Evolutionary conservation across 2,113 vertebrate genomes (phyloP).

Genomic region (Phyllopteryx taeniolatus): DNA sequence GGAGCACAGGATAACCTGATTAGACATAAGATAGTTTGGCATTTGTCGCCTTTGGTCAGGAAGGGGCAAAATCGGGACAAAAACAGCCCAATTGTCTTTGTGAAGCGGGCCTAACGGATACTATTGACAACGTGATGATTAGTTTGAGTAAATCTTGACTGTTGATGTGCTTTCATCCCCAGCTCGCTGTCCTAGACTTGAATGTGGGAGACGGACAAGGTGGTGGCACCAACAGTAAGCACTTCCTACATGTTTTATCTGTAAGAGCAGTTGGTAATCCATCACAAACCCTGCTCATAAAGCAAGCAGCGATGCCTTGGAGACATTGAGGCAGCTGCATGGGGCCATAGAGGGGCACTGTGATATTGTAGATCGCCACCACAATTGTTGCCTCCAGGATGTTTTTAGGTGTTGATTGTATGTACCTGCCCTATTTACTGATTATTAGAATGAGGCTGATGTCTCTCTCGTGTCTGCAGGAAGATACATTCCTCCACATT

Average conservation of each 20-base stretch:
- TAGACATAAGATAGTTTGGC: no score
- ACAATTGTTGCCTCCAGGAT: neutral
- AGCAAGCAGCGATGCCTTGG: neutral
- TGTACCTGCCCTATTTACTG: neutral
- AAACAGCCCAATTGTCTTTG: no score
- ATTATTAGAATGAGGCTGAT: conserved; percentile 6
- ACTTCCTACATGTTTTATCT: neutral
- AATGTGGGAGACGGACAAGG: conserved; percentile 85
- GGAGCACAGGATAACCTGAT: no score
- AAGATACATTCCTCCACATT: conserved; percentile 93
- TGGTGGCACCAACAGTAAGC: conserved; percentile 89
- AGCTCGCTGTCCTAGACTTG: conserved; percentile 99
- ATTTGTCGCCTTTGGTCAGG: no score
- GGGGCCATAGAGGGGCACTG: neutral
- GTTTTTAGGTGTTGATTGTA: neutral
- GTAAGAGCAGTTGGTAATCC: neutral
- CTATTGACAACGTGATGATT: neutral
- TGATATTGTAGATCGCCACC: neutral
- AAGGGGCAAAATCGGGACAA: no score
- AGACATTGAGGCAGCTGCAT: neutral
- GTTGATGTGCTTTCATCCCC: neutral
- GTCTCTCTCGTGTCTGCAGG: conserved; percentile 71
- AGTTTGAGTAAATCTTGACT: neutral
- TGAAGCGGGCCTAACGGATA: no score
- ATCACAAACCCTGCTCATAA: neutral